Base-by-base conservation (phyloP, 2,888 invertebrate genomes). In the Pelosia muscerda region DNA sequence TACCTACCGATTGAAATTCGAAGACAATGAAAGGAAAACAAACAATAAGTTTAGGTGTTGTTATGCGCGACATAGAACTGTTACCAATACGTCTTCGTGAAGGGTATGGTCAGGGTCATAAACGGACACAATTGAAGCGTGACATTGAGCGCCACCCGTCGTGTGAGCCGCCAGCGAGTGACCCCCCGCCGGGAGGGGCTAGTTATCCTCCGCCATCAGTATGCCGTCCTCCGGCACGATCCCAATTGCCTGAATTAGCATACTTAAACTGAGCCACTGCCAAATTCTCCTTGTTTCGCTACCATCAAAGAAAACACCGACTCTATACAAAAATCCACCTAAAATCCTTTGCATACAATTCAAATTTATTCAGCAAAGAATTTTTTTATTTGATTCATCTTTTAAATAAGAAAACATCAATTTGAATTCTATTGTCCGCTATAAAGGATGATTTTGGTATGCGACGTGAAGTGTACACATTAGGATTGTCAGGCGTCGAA, bases 211-310 rank as follows among this genome's bases (percentile, higher is more conserved):
- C 74, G 53, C 68, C 85, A 89, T 90, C 86, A 87, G 87, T 84
- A 88, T 87, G 90, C 86, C 81, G 83, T 79, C 77, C 84, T 76
- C 82, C 69, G 66, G 79, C 80, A 76, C 82, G 83, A 83, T 81
- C 81, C 82, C 92, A 92, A 92, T 92, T 92, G 91, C 82, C 85
- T 79, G 81, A 88, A 93, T 94, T 93, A 92, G 92, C 93, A 93
- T 93, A 92, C 87, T 88, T 86, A 85, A 86, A 72, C 80, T 78
- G 66, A 87, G 87, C 88, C 91, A 89, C 90, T 90, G 90, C 90
- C 89, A 83, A 90, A 90, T 88, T 88, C 88, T 84, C 85, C 87
- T 88, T 87, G 88, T 88, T 86, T 81, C 81, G 79, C 79, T 74
- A 69, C 80, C 79, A 83, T 91, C 92, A 92, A 92, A 93, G 85